phyloP scores from a whole-genome alignment of 2,888 invertebrate genomes.

The Palloptera scutellata region DNA sequence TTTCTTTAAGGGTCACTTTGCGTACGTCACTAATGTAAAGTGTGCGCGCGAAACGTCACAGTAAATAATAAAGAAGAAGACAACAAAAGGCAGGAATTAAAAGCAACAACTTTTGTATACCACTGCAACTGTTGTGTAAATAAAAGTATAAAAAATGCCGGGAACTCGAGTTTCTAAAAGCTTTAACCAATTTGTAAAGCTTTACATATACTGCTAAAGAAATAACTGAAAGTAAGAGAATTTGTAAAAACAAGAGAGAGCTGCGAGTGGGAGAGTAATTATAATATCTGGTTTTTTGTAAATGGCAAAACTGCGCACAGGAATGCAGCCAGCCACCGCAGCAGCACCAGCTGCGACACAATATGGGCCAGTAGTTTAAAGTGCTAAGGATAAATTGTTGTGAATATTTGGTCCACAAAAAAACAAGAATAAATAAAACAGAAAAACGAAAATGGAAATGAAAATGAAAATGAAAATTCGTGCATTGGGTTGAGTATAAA shows the following conservation, averaged over 20 bases:
- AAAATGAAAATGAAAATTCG: too few species aligned
- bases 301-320: neutral
- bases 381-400: neutral
- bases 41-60: too few species aligned
- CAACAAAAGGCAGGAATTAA: neutral
- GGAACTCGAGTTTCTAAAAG: neutral
- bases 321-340: neutral
- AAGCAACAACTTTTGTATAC: neutral
- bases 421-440: slow-evolving; percentile 13
- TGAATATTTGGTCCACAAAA: slow-evolving; percentile 9
- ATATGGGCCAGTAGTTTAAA: slow-evolving; percentile 31
- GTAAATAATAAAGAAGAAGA: neutral
- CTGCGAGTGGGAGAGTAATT: too few species aligned
- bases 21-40: too few species aligned
- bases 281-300: neutral
- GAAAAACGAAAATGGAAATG: slow-evolving; percentile 8
- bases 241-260: too few species aligned
- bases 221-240: too few species aligned
- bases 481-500: too few species aligned
- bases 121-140: neutral
- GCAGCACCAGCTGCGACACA: neutral
- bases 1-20: too few species aligned
- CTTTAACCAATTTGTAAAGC: too few species aligned
- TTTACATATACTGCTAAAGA: too few species aligned
- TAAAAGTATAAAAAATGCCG: neutral